Base-by-base conservation (phyloP, 2,113 vertebrate species). In the Hippopotamus amphibius region DNA sequence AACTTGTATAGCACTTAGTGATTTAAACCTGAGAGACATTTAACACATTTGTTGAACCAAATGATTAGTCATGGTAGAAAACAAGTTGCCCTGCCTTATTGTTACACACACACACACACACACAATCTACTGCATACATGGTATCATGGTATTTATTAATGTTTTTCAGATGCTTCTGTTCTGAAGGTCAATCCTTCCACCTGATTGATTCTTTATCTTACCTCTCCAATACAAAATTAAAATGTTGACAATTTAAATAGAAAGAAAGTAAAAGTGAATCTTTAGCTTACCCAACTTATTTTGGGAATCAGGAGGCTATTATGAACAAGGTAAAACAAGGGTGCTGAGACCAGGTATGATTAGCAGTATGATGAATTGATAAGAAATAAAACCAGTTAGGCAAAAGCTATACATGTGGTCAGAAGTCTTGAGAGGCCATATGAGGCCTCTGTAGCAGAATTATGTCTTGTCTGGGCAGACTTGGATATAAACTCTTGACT, bases 161-260 rank as follows among this genome's bases (percentile, higher is more conserved):
- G 57, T 63, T 88, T 46, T 53, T 94, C 57, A 83, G 77, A 94
- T 55, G n/a, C 68, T 74, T 90, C 88, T 80, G 17, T 65, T 84
- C 55, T 76, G 17, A 93, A 85, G 37, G 57, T 65, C 28, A 83
- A 71, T 37, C 46, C 21, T 89, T 74, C 74, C 57, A 89, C 33
- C 16, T 28, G 66, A 57, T 72, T 37, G 7, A 37, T 90, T 83
- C 86, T 82, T 83, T 57, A 89, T 61, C 53, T 30, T 86, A 33
- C 22, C 22, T 77, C 13, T 85, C 46, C 11, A 7, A 37, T 57
- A 65, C 48, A 79, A 90, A 81, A 74, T 81, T 71, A 61, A 96
- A 77, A 69, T 46, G 21, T 8, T 46, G 74, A 74, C 46, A 81
- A 81, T 46, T 92, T 92, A 81, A 92, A 63, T 17, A 63, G 43